These are phyloP conservation scores for Epinephelus lanceolatus DNA, from an alignment of 2,113 vertebrate species.

Conservation along the genomic window DNA sequence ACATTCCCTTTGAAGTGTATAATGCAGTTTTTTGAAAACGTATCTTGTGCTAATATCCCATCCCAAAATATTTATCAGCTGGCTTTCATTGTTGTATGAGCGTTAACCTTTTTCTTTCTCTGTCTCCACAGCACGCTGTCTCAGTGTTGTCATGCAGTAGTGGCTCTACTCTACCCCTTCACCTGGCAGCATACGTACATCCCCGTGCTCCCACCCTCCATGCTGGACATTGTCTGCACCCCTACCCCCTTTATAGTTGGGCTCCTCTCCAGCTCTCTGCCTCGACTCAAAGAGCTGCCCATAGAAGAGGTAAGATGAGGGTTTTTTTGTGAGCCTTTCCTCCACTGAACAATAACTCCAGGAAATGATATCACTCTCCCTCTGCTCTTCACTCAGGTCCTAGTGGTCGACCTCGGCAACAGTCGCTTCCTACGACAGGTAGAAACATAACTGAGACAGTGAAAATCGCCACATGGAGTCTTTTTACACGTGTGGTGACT, in stretches of 20 bases:
- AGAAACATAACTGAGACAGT: neutral
- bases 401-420: slow-evolving; percentile 95
- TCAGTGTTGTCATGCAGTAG: slow-evolving; percentile 93
- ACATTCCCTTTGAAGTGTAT: too few relatives aligned
- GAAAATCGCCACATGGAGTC: neutral
- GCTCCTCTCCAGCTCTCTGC: slow-evolving; percentile 94
- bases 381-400: slow-evolving; percentile 86
- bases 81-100: too few relatives aligned
- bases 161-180: slow-evolving; percentile 94
- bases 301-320: slow-evolving; percentile 90
- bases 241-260: slow-evolving; percentile 96
- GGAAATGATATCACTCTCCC: slow-evolving; percentile 76
- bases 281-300: slow-evolving; percentile 92
- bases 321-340: slow-evolving; percentile 25
- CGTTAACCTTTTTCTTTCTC: slow-evolving; percentile 60
- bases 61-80: too few relatives aligned
- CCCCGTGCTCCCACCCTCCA: slow-evolving; percentile 92
- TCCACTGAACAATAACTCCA: slow-evolving; percentile 67
- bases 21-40: too few relatives aligned
- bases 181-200: slow-evolving; percentile 95
- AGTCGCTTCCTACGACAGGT: slow-evolving; percentile 96
- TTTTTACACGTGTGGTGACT: neutral
- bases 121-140: slow-evolving; percentile 89
- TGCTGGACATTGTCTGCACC: slow-evolving; percentile 97
- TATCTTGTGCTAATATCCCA: too few relatives aligned